Evolutionary conservation across 2,888 invertebrate species (phyloP).

Genomic region (Spodoptera exigua): DNA sequence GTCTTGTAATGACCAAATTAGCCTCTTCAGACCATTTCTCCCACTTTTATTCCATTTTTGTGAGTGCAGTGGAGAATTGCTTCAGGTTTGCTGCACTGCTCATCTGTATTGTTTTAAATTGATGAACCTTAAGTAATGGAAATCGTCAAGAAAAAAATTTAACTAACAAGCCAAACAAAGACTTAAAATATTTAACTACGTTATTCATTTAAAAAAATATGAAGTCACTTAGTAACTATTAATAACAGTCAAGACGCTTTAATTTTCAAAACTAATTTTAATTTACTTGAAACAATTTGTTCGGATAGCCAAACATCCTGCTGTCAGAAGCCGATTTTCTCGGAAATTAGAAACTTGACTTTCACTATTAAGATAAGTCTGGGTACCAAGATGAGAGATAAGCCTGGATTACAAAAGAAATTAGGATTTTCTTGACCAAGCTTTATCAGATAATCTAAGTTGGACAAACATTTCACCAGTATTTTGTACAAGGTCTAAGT

Average conservation of each 20-base stretch:
- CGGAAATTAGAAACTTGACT: conserved; percentile 23
- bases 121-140: no score
- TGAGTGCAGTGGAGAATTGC: conserved; percentile 1
- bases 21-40: conserved; percentile 7
- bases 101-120: no score
- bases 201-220: no score
- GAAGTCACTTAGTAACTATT: no score
- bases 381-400: conserved; percentile 38
- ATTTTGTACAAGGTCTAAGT: conserved; percentile 8
- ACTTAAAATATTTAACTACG: no score
- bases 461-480: conserved; percentile 18
- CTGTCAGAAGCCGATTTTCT: conserved; percentile 10
- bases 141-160: no score
- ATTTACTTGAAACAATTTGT: conserved; percentile 14
- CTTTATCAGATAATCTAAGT: conserved; percentile 38
- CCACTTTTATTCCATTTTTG: conserved; percentile 27
- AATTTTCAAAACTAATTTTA: conserved; percentile 2
- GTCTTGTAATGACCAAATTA: conserved; percentile 41
- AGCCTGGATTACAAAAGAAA: conserved; percentile 33
- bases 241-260: no score
- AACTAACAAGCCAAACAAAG: no score
- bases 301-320: conserved; percentile 6
- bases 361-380: conserved; percentile 27
- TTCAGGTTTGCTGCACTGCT: not conserved
- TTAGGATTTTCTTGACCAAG: conserved; percentile 32